A percentile compares a stretch with the other conserved stretches of the same genome.
Conservation (phyloP, 2,888 invertebrate genomes). For the Agrochola lychnidis region DNA sequence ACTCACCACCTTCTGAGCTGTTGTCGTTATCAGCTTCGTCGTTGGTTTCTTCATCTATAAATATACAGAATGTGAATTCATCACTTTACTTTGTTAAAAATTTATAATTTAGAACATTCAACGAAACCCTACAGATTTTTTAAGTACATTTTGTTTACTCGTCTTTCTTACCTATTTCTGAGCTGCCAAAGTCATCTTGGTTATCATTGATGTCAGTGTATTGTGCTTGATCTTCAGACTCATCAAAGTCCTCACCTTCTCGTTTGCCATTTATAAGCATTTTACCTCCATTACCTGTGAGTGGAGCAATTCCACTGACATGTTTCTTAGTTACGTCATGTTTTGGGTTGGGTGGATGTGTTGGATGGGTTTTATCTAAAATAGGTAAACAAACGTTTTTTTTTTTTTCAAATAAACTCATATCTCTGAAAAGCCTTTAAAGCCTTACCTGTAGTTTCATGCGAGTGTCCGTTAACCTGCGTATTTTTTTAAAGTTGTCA, state of each 20-base stretch:
- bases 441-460: conserved; percentile 18
- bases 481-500: background rate
- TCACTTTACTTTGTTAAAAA: background rate
- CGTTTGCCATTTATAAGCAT: background rate
- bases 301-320: background rate
- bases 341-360: too few relatives aligned
- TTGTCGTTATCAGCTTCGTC: too few relatives aligned
- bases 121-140: background rate
- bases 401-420: background rate
- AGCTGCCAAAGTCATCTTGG: background rate
- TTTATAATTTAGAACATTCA: background rate
- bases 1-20: background rate
- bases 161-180: background rate
- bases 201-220: background rate
- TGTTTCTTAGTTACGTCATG: conserved; percentile 10
- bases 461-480: conserved; percentile 26
- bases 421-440: background rate
- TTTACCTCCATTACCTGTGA: background rate
- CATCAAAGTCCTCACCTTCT: background rate
- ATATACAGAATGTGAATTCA: background rate
- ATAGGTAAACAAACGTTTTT: background rate
- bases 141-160: background rate
- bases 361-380: conserved; percentile 29
- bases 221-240: background rate
- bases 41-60: background rate